These are phyloP conservation scores for Drosophila subobscura DNA, from an alignment of 1,140 invertebrate species.

Conservation along the genomic window DNA sequence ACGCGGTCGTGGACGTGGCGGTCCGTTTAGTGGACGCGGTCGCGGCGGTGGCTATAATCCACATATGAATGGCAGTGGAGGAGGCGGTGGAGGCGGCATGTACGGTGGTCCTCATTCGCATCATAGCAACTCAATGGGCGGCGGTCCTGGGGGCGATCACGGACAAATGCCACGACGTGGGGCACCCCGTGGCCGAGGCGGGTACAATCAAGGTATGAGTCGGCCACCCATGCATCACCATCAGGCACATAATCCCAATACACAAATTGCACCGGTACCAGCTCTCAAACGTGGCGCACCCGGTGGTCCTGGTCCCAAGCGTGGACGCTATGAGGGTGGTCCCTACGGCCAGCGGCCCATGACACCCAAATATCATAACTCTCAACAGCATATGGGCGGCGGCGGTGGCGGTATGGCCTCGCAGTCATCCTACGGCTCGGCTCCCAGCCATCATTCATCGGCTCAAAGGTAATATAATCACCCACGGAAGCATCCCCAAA, in stretches of 20 bases:
- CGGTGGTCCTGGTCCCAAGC: slow-evolving; percentile 80
- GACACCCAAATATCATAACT: slow-evolving; percentile 77
- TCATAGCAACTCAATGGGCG: slow-evolving; percentile 63
- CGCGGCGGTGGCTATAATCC: slow-evolving; percentile 79
- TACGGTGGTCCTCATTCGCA: slow-evolving; percentile 60
- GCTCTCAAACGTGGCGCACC: slow-evolving; percentile 82
- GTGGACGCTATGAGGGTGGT: slow-evolving; percentile 78
- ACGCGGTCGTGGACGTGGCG: slow-evolving; percentile 76
- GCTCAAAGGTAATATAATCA: slow-evolving; percentile 62
- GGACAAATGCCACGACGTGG: slow-evolving; percentile 73
- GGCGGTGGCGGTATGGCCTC: slow-evolving; percentile 49
- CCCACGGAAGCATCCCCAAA: neutral
- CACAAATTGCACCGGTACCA: slow-evolving; percentile 82
- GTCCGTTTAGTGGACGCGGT: slow-evolving; percentile 59
- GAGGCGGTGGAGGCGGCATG: slow-evolving; percentile 63
- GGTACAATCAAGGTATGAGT: slow-evolving; percentile 79
- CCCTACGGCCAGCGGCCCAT: slow-evolving; percentile 79
- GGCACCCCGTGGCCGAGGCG: slow-evolving; percentile 75
- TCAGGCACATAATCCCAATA: slow-evolving; percentile 80
- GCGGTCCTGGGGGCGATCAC: slow-evolving; percentile 60
- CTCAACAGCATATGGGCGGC: slow-evolving; percentile 65
- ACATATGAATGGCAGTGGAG: slow-evolving; percentile 68
- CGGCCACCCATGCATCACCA: slow-evolving; percentile 80
- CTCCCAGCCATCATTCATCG: slow-evolving; percentile 68
- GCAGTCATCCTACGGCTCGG: slow-evolving; percentile 67